These are phyloP conservation scores for Nasua narica DNA, from an alignment of 2,797 vertebrate species.

Conservation along the genomic window DNA sequence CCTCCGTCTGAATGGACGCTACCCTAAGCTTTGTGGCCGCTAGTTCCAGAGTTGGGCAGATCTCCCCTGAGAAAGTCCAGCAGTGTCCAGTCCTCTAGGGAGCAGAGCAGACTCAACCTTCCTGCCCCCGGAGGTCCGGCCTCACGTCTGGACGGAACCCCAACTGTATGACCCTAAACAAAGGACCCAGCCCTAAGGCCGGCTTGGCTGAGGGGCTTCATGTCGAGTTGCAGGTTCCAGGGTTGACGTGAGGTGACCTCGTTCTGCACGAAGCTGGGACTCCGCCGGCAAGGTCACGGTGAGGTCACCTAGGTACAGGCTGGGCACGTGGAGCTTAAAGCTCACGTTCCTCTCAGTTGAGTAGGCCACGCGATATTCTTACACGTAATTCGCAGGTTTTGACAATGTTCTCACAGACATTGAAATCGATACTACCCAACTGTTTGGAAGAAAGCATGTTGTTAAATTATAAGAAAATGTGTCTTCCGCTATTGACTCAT, in stretches of 20 bases:
- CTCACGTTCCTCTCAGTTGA: fast-evolving
- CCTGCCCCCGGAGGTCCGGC: fast-evolving
- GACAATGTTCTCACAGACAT: fast-evolving
- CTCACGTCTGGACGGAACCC: background rate
- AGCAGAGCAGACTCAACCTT: background rate
- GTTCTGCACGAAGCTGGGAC: fast-evolving
- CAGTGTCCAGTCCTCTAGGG: background rate
- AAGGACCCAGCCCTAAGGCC: fast-evolving
- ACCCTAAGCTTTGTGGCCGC: fast-evolving
- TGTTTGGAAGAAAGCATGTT: background rate
- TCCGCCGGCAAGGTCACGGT: fast-evolving
- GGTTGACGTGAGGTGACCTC: fast-evolving
- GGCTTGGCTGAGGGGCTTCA: fast-evolving
- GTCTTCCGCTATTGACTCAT: fast-evolving
- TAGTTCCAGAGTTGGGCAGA: fast-evolving
- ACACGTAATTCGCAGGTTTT: fast-evolving
- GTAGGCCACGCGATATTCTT: fast-evolving
- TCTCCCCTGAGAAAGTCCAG: background rate
- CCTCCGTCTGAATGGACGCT: fast-evolving
- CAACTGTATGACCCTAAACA: fast-evolving
- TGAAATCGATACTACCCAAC: fast-evolving
- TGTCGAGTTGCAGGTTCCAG: fast-evolving
- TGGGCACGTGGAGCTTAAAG: fast-evolving
- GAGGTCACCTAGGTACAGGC: fast-evolving
- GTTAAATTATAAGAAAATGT: background rate